These are phyloP conservation scores for Sebastes alutus DNA, from an alignment of 2,797 vertebrate genomes.

Conservation along the genomic window DNA sequence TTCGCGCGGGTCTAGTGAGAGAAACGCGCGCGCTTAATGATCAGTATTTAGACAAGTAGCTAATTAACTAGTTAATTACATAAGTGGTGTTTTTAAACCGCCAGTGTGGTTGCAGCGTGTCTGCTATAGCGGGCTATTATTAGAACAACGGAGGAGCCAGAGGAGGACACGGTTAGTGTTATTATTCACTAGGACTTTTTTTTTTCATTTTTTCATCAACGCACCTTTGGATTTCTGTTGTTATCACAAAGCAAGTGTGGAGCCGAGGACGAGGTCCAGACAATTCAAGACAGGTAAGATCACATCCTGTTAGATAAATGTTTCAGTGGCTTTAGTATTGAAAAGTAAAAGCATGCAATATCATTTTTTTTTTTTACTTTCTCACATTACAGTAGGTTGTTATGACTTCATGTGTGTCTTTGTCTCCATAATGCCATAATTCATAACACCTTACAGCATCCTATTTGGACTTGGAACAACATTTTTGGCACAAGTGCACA, in stretches of 20 bases:
- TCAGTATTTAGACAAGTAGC: conserved; percentile 58
- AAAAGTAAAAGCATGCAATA: not conserved
- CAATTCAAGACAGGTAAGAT: conserved; percentile 54
- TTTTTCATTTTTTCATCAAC: conserved; percentile 14
- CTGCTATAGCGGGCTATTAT: conserved; percentile 30
- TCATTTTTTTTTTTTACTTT: not conserved
- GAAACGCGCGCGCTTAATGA: conserved; percentile 51
- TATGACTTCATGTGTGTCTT: not conserved
- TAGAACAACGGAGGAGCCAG: conserved; percentile 13
- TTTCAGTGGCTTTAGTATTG: not conserved
- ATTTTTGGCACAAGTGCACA: not conserved
- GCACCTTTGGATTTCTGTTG: conserved; percentile 62
- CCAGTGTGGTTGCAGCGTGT: conserved; percentile 26
- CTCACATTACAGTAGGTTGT: not conserved
- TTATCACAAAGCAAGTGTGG: conserved; percentile 62
- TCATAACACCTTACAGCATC: not conserved
- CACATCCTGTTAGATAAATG: accelerated
- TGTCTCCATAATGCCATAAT: not conserved
- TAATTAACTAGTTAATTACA: conserved; percentile 62
- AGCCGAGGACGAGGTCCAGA: conserved; percentile 63
- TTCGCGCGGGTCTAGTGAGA: conserved; percentile 23
- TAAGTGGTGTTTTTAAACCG: conserved; percentile 37
- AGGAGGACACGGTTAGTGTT: conserved; percentile 12
- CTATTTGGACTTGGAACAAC: not conserved
- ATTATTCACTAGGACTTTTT: conserved; percentile 24